Evolutionary conservation across 2,797 vertebrate genomes (phyloP).

Genomic region (Myripristis murdjan): DNA sequence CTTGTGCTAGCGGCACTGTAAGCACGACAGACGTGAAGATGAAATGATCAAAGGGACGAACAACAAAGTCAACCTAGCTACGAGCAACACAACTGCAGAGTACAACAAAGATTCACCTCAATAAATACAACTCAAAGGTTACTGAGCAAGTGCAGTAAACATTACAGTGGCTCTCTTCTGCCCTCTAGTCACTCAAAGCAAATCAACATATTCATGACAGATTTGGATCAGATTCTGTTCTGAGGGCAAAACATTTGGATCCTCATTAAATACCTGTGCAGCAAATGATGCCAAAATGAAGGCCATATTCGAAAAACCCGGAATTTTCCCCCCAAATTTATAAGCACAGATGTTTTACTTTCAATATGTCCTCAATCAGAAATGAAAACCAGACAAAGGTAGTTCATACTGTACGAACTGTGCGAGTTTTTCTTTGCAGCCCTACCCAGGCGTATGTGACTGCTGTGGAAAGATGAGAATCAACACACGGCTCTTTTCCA

Average conservation of each 20-base stretch:
- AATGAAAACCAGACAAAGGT: conserved; percentile 61
- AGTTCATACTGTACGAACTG: conserved; percentile 9
- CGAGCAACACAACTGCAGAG: neutral
- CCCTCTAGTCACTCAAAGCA: conserved; percentile 70
- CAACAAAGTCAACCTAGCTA: neutral
- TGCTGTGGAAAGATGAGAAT: conserved; percentile 56
- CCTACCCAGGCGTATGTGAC: conserved; percentile 31
- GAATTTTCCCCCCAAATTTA: neutral
- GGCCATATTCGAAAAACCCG: conserved; percentile 29
- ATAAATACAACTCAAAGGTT: too few relatives aligned
- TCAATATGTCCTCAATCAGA: conserved; percentile 21
- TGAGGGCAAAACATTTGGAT: conserved; percentile 58
- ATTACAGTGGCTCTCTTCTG: conserved; percentile 74
- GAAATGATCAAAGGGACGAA: neutral
- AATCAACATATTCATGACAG: conserved; percentile 45
- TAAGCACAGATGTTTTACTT: conserved; percentile 30
- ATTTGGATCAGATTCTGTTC: conserved; percentile 47
- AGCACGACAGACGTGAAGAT: conserved; percentile 8
- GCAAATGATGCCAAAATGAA: conserved; percentile 52
- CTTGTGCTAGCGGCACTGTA: conserved; percentile 38
- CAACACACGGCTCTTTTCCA: conserved; percentile 65
- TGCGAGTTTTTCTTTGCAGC: conserved; percentile 5
- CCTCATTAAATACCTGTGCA: conserved; percentile 63
- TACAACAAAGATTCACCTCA: neutral
- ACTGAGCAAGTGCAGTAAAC: conserved; percentile 26